Conservation (phyloP, 2,113 vertebrate genomes). For the Cephalopholis sonnerati region DNA sequence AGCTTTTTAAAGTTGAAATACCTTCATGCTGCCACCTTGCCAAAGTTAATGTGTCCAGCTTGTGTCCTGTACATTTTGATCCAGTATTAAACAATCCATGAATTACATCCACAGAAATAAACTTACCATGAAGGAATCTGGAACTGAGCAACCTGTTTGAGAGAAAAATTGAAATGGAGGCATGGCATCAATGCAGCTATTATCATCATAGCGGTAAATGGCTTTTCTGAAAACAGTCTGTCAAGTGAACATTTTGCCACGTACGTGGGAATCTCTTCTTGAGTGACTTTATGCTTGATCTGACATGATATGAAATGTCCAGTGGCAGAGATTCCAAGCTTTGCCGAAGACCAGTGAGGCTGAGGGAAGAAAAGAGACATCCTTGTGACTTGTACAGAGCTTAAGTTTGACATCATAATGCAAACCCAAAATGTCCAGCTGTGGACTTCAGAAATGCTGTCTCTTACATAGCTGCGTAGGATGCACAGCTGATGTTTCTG, state of each 20-base stretch:
- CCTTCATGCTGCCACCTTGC: background rate
- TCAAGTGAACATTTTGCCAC: background rate
- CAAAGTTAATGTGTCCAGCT: background rate
- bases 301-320: background rate
- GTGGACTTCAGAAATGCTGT: background rate
- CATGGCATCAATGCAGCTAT: background rate
- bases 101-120: background rate
- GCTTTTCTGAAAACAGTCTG: background rate
- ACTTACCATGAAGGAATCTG: too few relatives aligned
- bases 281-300: constrained; percentile 6
- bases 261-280: constrained; percentile 35
- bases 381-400: background rate
- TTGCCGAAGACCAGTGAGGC: constrained; percentile 22
- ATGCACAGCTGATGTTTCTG: constrained; percentile 66
- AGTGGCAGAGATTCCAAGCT: constrained; percentile 33
- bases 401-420: background rate
- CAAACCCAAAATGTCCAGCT: background rate
- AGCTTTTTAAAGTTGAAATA: background rate
- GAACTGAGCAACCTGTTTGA: constrained; percentile 39
- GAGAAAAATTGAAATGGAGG: background rate
- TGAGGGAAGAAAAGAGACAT: constrained; percentile 14
- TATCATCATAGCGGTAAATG: too few relatives aligned
- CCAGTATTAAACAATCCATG: background rate
- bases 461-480: constrained; percentile 63
- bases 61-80: background rate